Base-by-base conservation (phyloP, 2,888 invertebrate genomes). In the Rhagophthalmus giganteus region DNA sequence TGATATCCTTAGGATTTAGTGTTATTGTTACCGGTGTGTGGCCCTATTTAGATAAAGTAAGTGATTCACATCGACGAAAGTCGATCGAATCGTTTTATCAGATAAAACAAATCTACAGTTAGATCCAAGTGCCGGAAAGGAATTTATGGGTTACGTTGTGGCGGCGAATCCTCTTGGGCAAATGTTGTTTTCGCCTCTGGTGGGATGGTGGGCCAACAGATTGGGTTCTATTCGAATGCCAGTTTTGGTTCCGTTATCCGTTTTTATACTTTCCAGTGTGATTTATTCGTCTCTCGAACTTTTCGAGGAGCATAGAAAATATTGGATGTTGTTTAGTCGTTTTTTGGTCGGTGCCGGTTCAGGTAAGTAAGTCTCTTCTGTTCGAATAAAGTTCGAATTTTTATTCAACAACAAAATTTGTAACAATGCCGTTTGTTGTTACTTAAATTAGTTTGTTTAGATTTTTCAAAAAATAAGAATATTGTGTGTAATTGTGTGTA, bases 161-260 rank as follows among this genome's bases (percentile, higher is more conserved):
- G 92, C 90, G 24, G 90, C 90, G 14, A 90, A 91, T 78, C 92
- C 93, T 8, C 79, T 92, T 53, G 92, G 88, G 0, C 92, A 93
- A 79, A 86, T 92, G 83, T 68, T 91, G 50, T 89, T 90, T 71
- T 91, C 91, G 11, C 92, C 92, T 1, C 72, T 91, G 57, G 81
- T 90, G 58, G 92, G 92, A 28, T 85, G 86, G 83, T 90, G 91
- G 90, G 86, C 88, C 38, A 91, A 91, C 73, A 84, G 81, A 68
- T 74, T 85, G 14, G 84, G 85, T 38, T 81, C 84, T 1, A 85
- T 88, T 59, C 81, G 90, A 48, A 68, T 85, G 45, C 91, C 91
- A 0, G 74, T 91, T 38, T 76, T 90, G 33, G 70, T 82, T 51
- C 85, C 90, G 12, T 76, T 92, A 58, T 77, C 78, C 14, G 72